Conservation (phyloP, 1,140 invertebrate genomes). For the Lepidurus arcticus region DNA sequence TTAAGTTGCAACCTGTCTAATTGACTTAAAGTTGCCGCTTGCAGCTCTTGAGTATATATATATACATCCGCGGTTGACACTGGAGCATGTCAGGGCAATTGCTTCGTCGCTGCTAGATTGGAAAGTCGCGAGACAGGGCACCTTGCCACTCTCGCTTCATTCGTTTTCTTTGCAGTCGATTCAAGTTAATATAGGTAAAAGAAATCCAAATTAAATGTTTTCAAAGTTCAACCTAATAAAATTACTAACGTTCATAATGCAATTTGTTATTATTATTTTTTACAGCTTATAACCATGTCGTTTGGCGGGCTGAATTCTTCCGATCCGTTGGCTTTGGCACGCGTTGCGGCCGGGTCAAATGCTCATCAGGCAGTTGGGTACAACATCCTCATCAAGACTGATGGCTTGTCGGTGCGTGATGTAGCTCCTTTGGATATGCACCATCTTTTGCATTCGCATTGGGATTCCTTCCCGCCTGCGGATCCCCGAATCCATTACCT, state of each 20-base stretch:
- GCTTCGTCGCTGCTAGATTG: slow-evolving; percentile 13
- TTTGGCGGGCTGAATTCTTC: neutral
- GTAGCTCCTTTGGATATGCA: slow-evolving; percentile 39
- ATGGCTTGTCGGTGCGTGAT: slow-evolving; percentile 35
- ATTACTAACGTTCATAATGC: neutral
- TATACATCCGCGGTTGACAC: slow-evolving; percentile 2
- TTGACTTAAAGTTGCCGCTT: neutral
- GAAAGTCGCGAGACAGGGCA: slow-evolving; percentile 14
- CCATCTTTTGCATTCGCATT: slow-evolving; percentile 41
- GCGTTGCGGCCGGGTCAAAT: neutral
- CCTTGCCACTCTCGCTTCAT: slow-evolving; percentile 9
- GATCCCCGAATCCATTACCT: slow-evolving; percentile 45
- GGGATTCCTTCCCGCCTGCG: slow-evolving; percentile 42
- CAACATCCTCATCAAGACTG: slow-evolving; percentile 15
- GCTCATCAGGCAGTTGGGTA: slow-evolving; percentile 19
- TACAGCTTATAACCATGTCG: neutral
- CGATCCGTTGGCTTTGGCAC: slow-evolving; percentile 1
- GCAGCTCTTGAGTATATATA: neutral
- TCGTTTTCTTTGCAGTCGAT: slow-evolving; percentile 6
- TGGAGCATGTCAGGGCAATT: neutral
- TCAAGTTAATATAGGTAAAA: neutral
- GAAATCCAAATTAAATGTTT: neutral
- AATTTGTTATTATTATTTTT: neutral
- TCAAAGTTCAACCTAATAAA: neutral
- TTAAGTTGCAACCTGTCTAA: neutral